Evolutionary conservation across 2,113 vertebrate genomes (phyloP), one percentile per base, ranked within the genome.

Genomic region (Caretta caretta): DNA sequence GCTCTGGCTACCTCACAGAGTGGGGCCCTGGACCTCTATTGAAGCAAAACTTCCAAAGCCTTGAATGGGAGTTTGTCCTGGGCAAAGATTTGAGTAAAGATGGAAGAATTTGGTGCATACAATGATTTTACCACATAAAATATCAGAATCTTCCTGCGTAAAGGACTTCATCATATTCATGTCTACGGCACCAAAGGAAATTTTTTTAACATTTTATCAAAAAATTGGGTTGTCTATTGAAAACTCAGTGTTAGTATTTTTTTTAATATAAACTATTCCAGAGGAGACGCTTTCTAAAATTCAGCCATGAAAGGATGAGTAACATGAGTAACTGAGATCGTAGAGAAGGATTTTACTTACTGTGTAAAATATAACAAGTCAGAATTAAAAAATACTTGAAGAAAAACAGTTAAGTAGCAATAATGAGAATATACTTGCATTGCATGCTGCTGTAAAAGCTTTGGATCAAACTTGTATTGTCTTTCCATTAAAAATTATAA

Each of bases 401-500:
- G 38, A 14, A 54, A 38, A 57, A 83, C 57, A 89, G 38, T 69
- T 90, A 90, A 88, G 24, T 78, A 94, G 54, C 10, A 89, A 84
- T 89, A 92, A 46, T 85, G 53, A 92, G 46, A 93, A 94, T 81
- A 59, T 83, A 80, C 94, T 93, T 84, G 35, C 54, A 87, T 88
- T 93, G 12, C 10, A 81, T 80, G 94, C 86, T 87, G 22, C 89
- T 91, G 27, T 69, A 46, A n/a, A 54, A 38, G 48, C 54, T 93
- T 11, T 79, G 42, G 88, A 31, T 80, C 50, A 1, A 69, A 80
- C 95, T 81, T 53, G 27, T 38, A 90, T 92, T 84, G 81, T 51
- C 38, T 95, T 88, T 87, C 86, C 38, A 86, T 62, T 11, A 89
- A 83, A 57, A 88, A 87, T 94, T 29, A 88, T 72, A 0, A 69